These are phyloP conservation scores for Epinephelus lanceolatus DNA, from an alignment of 2,113 vertebrate genomes.

Conservation along the genomic window DNA sequence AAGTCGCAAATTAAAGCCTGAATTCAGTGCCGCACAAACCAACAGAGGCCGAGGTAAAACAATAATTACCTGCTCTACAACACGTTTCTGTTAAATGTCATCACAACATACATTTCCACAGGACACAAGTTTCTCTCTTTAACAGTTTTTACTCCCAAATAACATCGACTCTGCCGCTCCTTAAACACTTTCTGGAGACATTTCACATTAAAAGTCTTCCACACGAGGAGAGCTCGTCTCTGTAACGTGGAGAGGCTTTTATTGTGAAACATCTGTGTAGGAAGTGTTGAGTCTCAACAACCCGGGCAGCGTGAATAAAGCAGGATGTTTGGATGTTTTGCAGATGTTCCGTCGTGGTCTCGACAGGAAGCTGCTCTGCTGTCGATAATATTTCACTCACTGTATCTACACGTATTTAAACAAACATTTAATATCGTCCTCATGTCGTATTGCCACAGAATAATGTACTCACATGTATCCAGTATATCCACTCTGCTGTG, in stretches of 20 bases:
- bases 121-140: background rate
- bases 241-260: background rate
- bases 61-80: no score
- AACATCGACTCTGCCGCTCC: background rate
- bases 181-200: background rate
- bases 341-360: background rate
- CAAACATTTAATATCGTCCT: background rate
- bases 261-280: background rate
- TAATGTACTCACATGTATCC: background rate
- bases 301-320: no score
- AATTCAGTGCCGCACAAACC: no score
- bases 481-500: slow-evolving; percentile 5
- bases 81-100: no score
- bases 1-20: no score
- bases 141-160: background rate
- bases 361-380: slow-evolving; percentile 1
- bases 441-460: background rate
- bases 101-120: no score
- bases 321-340: no score
- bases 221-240: background rate
- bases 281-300: background rate
- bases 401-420: slow-evolving; percentile 41
- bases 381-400: slow-evolving; percentile 2
- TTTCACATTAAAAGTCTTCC: background rate
- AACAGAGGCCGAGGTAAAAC: no score